Conservation (phyloP, 2,797 vertebrate species). For the Dipus sagitta region DNA sequence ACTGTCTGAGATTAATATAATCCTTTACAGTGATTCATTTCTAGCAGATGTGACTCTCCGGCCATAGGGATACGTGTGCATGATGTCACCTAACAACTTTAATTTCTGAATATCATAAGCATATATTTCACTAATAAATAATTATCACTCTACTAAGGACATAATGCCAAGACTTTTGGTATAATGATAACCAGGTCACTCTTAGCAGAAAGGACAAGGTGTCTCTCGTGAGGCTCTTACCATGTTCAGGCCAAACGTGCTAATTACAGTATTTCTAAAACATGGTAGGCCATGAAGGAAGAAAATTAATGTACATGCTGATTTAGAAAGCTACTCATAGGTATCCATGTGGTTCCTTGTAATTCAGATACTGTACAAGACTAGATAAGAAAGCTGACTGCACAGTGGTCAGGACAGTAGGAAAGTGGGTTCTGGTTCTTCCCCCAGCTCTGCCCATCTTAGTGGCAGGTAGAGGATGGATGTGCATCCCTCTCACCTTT, state of each 20-base stretch:
- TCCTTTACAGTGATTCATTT: slow-evolving; percentile 79
- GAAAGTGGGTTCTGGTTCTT: rapidly evolving
- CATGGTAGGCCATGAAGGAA: background rate
- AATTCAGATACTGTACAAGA: background rate
- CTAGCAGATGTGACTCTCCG: slow-evolving; percentile 75
- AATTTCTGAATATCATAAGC: slow-evolving; percentile 74
- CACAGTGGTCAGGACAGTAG: rapidly evolving
- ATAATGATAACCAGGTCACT: background rate
- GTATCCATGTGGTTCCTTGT: background rate
- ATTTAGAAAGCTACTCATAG: background rate
- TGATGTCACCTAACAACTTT: slow-evolving; percentile 68
- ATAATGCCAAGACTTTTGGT: slow-evolving; percentile 22
- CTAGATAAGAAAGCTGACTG: background rate
- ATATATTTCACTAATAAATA: slow-evolving; percentile 74
- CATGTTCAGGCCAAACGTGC: background rate
- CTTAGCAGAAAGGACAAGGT: slow-evolving; percentile 23
- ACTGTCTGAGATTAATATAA: slow-evolving; percentile 68
- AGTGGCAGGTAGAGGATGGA: no score
- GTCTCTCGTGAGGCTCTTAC: background rate
- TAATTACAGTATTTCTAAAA: slow-evolving; percentile 47
- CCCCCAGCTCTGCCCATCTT: background rate
- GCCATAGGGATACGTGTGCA: slow-evolving; percentile 53
- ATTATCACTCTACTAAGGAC: slow-evolving; percentile 58
- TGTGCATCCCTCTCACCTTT: rapidly evolving
- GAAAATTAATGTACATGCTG: background rate